Conservation (phyloP, 1,140 invertebrate genomes). For the Drosophila baimaii region DNA sequence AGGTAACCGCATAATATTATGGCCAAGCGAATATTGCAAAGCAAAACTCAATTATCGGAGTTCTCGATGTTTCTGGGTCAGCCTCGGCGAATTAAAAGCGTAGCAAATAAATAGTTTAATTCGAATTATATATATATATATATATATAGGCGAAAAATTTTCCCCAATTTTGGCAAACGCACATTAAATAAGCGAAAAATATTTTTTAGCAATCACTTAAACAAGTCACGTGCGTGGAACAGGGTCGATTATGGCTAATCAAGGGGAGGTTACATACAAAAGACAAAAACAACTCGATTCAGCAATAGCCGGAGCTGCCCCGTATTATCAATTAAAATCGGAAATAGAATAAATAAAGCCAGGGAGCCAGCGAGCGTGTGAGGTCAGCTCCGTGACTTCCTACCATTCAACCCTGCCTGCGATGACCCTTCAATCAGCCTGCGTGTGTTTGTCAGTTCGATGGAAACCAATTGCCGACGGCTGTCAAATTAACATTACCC, state of each 20-base stretch:
- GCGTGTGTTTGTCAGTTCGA: constrained; percentile 33
- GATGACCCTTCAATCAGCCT: constrained; percentile 51
- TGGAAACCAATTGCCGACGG: constrained; percentile 48
- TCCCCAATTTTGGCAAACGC: constrained; percentile 24
- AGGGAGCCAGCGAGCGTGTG: constrained; percentile 28
- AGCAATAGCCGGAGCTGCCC: constrained; percentile 5
- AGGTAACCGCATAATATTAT: constrained; percentile 16
- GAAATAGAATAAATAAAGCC: constrained; percentile 43
- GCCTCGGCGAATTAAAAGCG: not conserved
- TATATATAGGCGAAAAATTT: constrained; percentile 19
- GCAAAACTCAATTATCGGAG: not conserved
- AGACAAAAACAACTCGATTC: constrained; percentile 43
- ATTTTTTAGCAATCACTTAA: constrained; percentile 51
- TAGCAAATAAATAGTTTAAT: constrained; percentile 12
- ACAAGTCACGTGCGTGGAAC: constrained; percentile 62
- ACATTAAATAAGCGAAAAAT: constrained; percentile 30
- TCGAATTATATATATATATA: constrained; percentile 14
- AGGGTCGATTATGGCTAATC: constrained; percentile 58
- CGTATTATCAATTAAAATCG: constrained; percentile 51
- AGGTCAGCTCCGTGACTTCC: constrained; percentile 43
- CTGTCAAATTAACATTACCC: constrained; percentile 51
- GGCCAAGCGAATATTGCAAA: not conserved
- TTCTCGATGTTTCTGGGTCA: constrained; percentile 28
- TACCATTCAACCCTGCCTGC: constrained; percentile 51
- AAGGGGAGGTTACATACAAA: constrained; percentile 59